Evolutionary conservation across 1,140 invertebrate genomes (phyloP).

Genomic region (Drosophila serrata): DNA sequence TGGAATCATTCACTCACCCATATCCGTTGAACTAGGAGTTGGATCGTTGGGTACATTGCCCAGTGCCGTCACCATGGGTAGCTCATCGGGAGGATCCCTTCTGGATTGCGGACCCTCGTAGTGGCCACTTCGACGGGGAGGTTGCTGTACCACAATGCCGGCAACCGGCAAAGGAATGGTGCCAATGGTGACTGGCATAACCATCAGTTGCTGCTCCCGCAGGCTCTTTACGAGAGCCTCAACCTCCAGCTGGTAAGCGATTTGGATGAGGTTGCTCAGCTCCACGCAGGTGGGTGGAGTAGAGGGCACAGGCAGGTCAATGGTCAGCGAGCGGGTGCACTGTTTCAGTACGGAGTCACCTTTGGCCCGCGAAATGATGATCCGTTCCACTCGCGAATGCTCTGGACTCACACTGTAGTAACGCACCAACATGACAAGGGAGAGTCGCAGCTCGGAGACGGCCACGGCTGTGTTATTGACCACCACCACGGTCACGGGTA

Average conservation of each 20-base stretch:
- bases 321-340: constrained; percentile 61
- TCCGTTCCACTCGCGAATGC: constrained; percentile 87
- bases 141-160: constrained; percentile 71
- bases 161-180: constrained; percentile 85
- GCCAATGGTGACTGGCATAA: constrained; percentile 87
- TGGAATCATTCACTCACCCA: constrained; percentile 47
- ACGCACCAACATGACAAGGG: constrained; percentile 85
- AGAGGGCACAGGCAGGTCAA: constrained; percentile 87
- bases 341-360: constrained; percentile 86
- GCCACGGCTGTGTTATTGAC: constrained; percentile 86
- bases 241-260: constrained; percentile 90
- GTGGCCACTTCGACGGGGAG: constrained; percentile 60
- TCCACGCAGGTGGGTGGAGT: constrained; percentile 89
- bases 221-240: constrained; percentile 79
- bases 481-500: constrained; percentile 68
- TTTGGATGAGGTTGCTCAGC: constrained; percentile 88
- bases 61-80: constrained; percentile 59
- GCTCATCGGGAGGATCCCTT: constrained; percentile 36
- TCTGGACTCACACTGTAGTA: constrained; percentile 86
- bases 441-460: constrained; percentile 86
- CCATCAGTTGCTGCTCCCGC: constrained; percentile 86
- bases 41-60: constrained; percentile 36
- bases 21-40: constrained; percentile 35
- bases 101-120: constrained; percentile 43
- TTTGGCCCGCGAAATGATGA: constrained; percentile 86